Percentiles rank a stretch among this genome's conserved stretches.
Conservation (phyloP, 2,797 vertebrate species). For the Fistularia tabacaria region DNA sequence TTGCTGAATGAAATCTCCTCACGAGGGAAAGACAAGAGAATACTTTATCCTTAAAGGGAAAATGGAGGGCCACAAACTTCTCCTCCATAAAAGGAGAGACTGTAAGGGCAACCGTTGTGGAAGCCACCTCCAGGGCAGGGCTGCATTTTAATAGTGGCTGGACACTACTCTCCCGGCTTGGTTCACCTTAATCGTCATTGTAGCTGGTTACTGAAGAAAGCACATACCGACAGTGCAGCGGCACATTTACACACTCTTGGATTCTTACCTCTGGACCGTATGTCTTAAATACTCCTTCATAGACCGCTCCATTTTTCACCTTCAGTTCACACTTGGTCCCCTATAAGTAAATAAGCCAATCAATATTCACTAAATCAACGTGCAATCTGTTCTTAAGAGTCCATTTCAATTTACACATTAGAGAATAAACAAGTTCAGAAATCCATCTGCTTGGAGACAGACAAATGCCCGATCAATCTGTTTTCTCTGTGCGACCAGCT, state of each 20-base stretch:
- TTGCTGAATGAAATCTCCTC: conserved; percentile 10
- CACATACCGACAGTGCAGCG: too few species aligned
- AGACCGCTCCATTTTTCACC: conserved; percentile 94
- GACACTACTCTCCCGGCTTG: conserved; percentile 14
- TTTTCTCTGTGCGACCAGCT: conserved; percentile 56
- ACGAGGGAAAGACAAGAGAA: conserved; percentile 20
- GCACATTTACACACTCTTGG: conserved; percentile 7
- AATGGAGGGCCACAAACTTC: conserved; percentile 23
- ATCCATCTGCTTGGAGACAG: conserved; percentile 43
- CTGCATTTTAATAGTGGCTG: conserved; percentile 20
- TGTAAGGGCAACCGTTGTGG: conserved; percentile 28
- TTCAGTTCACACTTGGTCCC: conserved; percentile 99
- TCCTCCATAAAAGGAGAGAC: conserved; percentile 46
- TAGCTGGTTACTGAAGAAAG: conserved; percentile 10
- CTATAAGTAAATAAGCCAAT: conserved; percentile 63
- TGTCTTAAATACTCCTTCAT: conserved; percentile 99
- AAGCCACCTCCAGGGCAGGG: conserved; percentile 36
- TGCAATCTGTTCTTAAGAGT: conserved; percentile 11
- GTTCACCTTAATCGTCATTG: conserved; percentile 20
- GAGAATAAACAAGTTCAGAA: conserved; percentile 36
- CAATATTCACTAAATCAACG: conserved; percentile 27
- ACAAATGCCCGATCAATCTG: conserved; percentile 55
- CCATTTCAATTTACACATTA: conserved; percentile 39
- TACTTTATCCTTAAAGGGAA: conserved; percentile 47
- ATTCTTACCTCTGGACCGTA: conserved; percentile 93